These are phyloP conservation scores for Diadumene lineata DNA, from an alignment of 92 coral and sea anemone genomes.

Conservation along the genomic window DNA sequence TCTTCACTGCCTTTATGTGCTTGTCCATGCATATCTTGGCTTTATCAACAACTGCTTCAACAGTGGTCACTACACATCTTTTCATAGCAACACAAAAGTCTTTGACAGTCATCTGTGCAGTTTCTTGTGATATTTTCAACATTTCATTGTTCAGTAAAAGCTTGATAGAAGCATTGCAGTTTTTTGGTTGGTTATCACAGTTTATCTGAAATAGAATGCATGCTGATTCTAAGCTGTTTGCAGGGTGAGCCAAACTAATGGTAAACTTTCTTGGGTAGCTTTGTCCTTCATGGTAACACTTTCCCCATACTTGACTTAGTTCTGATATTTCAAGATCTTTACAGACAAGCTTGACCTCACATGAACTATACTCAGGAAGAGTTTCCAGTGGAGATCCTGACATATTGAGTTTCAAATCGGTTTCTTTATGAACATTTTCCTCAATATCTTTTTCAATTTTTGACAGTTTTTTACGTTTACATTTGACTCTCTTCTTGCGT, in stretches of 20 bases:
- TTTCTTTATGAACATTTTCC: background rate
- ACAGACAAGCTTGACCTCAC: background rate
- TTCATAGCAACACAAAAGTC: background rate
- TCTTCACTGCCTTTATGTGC: background rate
- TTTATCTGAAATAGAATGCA: conserved; percentile 15
- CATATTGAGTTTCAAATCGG: background rate
- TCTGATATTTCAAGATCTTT: background rate
- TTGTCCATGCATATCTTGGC: conserved; percentile 4
- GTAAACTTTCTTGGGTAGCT: conserved; percentile 48
- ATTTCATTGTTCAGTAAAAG: conserved; percentile 18
- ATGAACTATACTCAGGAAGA: background rate
- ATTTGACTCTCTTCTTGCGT: background rate
- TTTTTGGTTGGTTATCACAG: background rate
- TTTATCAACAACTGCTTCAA: conserved; percentile 18
- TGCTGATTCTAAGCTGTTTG: background rate
- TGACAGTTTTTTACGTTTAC: background rate
- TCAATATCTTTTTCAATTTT: background rate
- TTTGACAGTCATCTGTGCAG: conserved; percentile 6
- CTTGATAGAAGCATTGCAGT: conserved; percentile 18
- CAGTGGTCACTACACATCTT: background rate
- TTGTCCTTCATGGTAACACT: conserved; percentile 35
- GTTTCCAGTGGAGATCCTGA: too few species aligned
- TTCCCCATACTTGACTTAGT: conserved; percentile 12
- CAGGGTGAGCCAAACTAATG: conserved; percentile 6
- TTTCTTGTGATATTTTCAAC: conserved; percentile 5